Conservation (phyloP, 1,140 invertebrate species). For the Nasonia vitripennis region DNA sequence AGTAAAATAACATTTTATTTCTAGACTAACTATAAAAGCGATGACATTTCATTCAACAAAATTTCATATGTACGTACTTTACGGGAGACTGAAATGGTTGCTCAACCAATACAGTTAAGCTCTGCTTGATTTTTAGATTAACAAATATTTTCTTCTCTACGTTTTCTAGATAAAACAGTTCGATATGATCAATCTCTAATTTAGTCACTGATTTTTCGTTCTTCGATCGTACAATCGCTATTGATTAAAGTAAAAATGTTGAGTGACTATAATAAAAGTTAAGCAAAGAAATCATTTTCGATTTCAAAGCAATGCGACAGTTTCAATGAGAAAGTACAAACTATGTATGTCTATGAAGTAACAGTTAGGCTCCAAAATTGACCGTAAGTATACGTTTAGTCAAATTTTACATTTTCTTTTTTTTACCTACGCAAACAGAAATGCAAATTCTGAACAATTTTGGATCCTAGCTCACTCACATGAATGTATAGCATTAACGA, state of each 20-base stretch:
- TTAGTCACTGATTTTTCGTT: conserved; percentile 30
- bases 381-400: conserved; percentile 34
- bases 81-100: conserved; percentile 49
- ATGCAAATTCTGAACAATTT: conserved; percentile 47
- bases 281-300: conserved; percentile 23
- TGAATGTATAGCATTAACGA: conserved; percentile 42
- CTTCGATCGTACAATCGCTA: conserved; percentile 32
- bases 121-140: conserved; percentile 48
- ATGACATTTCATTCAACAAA: conserved; percentile 54
- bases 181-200: conserved; percentile 52
- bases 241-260: conserved; percentile 29
- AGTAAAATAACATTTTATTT: conserved; percentile 57
- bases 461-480: conserved; percentile 44
- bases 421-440: conserved; percentile 28
- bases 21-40: conserved; percentile 56
- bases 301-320: conserved; percentile 15
- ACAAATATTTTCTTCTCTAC: conserved; percentile 48
- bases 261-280: conserved; percentile 29
- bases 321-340: conserved; percentile 34
- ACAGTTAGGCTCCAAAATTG: conserved; percentile 50
- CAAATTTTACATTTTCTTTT: conserved; percentile 8
- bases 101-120: conserved; percentile 50
- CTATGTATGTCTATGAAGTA: conserved; percentile 36
- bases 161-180: conserved; percentile 48
- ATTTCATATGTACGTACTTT: conserved; percentile 46